Evolutionary conservation across 92 coral and sea anemone genomes (phyloP).

Genomic region (Muricea muricata): DNA sequence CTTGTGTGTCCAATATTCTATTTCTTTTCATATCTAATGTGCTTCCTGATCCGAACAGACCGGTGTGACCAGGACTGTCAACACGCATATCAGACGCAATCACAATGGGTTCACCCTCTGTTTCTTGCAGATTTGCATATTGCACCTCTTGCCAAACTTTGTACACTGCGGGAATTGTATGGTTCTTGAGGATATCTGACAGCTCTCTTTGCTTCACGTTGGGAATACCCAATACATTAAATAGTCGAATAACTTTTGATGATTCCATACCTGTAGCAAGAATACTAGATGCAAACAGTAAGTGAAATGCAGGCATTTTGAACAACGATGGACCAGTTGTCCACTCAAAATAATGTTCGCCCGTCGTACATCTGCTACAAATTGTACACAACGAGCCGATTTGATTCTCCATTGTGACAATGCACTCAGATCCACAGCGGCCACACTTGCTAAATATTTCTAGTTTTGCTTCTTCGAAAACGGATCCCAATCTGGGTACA

Average conservation of each 20-base stretch:
- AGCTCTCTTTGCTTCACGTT: background rate
- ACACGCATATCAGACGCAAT: slow-evolving; percentile 7
- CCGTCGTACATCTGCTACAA: background rate
- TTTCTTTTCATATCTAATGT: slow-evolving; percentile 3
- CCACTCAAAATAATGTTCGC: background rate
- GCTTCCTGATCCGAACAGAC: background rate
- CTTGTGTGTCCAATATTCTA: background rate
- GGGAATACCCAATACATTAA: background rate
- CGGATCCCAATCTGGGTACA: background rate
- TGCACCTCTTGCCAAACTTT: background rate
- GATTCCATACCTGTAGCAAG: background rate
- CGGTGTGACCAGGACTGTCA: slow-evolving; percentile 1
- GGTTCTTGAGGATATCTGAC: background rate
- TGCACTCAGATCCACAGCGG: slow-evolving; percentile 42
- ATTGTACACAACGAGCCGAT: slow-evolving; percentile 42
- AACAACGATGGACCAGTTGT: background rate
- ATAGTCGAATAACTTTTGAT: background rate
- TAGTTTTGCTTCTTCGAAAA: slow-evolving; percentile 44
- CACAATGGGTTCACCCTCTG: background rate
- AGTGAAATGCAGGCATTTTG: background rate
- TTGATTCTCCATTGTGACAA: slow-evolving; percentile 26
- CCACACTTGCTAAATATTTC: slow-evolving; percentile 27
- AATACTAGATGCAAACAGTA: background rate
- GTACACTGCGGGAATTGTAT: background rate
- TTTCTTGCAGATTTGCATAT: background rate